These are phyloP conservation scores for Melinaea menophilus DNA, from an alignment of 2,888 invertebrate species.

Conservation along the genomic window DNA sequence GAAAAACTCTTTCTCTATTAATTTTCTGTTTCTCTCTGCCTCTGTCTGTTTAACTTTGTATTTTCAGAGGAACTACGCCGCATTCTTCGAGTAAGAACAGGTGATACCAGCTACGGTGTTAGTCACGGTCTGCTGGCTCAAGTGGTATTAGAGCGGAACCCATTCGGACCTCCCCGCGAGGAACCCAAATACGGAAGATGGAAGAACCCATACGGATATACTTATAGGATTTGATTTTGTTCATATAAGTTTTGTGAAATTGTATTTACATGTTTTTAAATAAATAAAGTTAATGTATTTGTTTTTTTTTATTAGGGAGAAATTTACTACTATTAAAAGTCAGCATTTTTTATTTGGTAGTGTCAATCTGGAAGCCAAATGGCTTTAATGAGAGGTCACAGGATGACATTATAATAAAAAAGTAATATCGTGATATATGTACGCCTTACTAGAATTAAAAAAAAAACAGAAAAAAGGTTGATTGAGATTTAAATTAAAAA, in stretches of 20 bases:
- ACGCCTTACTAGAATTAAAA: too few species aligned
- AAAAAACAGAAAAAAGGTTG: not conserved
- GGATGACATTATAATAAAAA: too few species aligned
- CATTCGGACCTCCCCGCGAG: conserved; percentile 63
- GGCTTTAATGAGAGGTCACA: too few species aligned
- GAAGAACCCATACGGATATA: conserved; percentile 57
- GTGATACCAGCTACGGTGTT: conserved; percentile 60
- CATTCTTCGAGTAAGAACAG: conserved; percentile 66
- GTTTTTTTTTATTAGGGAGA: too few species aligned
- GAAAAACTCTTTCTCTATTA: not conserved
- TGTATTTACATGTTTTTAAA: too few species aligned
- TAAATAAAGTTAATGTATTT: too few species aligned
- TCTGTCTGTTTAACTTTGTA: not conserved
- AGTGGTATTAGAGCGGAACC: conserved; percentile 61
- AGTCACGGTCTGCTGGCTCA: conserved; percentile 59
- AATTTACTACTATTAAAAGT: too few species aligned
- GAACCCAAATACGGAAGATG: conserved; percentile 65
- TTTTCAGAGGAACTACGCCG: conserved; percentile 57
- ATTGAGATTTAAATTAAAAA: not conserved
- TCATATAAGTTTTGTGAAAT: not conserved
- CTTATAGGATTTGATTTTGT: conserved; percentile 47
- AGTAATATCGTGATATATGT: too few species aligned
- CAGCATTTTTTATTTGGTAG: too few species aligned
- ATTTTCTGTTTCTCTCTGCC: not conserved
- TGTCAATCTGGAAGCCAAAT: too few species aligned